These are phyloP conservation scores for Caradrina clavipalpis DNA, from an alignment of 2,888 invertebrate genomes.

Conservation along the genomic window DNA sequence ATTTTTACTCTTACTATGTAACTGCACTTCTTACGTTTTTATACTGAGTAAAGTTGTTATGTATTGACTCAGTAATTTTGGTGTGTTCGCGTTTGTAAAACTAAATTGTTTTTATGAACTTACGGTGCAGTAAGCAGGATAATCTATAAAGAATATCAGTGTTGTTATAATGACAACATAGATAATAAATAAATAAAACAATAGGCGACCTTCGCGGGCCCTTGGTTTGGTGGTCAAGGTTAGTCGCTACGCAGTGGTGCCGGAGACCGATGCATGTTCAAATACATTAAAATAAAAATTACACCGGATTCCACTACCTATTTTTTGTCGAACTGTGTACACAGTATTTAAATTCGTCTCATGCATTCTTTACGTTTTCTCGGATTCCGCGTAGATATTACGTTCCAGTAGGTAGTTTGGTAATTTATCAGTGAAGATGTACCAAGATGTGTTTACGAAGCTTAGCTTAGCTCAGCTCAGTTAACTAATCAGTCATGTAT, in stretches of 20 bases:
- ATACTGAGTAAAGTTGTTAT: not conserved
- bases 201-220: constrained; percentile 55
- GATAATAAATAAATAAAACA: constrained; percentile 46
- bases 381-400: not conserved
- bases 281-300: constrained; percentile 13
- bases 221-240: constrained; percentile 55
- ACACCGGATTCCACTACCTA: constrained; percentile 9
- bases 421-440: not conserved
- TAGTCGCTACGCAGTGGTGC: constrained; percentile 6
- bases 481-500: constrained; percentile 25
- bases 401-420: not conserved
- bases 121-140: constrained; percentile 3
- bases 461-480: not conserved
- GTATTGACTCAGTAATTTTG: not conserved
- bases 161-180: constrained; percentile 14
- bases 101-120: constrained; percentile 14
- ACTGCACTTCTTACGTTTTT: constrained; percentile 44
- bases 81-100: not conserved
- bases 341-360: constrained; percentile 17
- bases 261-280: constrained; percentile 9
- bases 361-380: constrained; percentile 2
- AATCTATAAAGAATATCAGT: constrained; percentile 12
- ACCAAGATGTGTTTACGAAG: not conserved
- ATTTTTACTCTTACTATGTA: constrained; percentile 26
- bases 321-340: constrained; percentile 13